Base-by-base conservation (phyloP, 2,888 invertebrate genomes). In the Selenia dentaria region DNA sequence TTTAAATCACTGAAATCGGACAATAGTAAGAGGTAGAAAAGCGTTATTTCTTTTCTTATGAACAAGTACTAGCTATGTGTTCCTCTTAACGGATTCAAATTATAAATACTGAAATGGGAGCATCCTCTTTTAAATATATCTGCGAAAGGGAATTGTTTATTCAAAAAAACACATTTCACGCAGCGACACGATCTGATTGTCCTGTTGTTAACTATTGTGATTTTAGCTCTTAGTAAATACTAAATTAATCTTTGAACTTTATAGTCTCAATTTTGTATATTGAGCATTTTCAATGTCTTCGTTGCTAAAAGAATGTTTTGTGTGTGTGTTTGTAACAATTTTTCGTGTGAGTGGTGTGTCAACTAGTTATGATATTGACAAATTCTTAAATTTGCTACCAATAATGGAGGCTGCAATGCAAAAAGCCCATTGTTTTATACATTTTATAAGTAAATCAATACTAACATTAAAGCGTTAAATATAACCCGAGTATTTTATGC, bases 71-170 rank as follows among this genome's bases (percentile, higher is more conserved):
- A n/a, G n/a, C n/a, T n/a, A n/a, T n/a, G n/a, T n/a, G n/a, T n/a
- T n/a, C n/a, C n/a, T n/a, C n/a, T n/a, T n/a, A n/a, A n/a, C n/a
- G n/a, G n/a, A n/a, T n/a, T n/a, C n/a, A n/a, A n/a, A n/a, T n/a
- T n/a, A n/a, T n/a, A n/a, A n/a, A 0, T 20, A 28, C 12, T n/a
- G 39, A 31, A 51, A 38, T 44, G 50, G 45, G 45, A 37, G 14
- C 37, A 49, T 22, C 41, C 41, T 49, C 22, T 43, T 22, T 40
- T 36, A 26, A 22, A 12, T 50, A 53, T 49, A 46, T 38, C 42
- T 52, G 40, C 51, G 38, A 58, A 51, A 59, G 50, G 54, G 58
- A 64, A 65, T 69, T 64, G 65, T 64, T 71, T 63, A 65, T 69
- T 69, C 62, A 55, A 26, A 35, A 45, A 31, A 32, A 62, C 54